Percentiles rank a stretch among this genome's conserved stretches.
Evolutionary conservation across 2,888 invertebrate species (phyloP).

Genomic region (Eledone cirrhosa): DNA sequence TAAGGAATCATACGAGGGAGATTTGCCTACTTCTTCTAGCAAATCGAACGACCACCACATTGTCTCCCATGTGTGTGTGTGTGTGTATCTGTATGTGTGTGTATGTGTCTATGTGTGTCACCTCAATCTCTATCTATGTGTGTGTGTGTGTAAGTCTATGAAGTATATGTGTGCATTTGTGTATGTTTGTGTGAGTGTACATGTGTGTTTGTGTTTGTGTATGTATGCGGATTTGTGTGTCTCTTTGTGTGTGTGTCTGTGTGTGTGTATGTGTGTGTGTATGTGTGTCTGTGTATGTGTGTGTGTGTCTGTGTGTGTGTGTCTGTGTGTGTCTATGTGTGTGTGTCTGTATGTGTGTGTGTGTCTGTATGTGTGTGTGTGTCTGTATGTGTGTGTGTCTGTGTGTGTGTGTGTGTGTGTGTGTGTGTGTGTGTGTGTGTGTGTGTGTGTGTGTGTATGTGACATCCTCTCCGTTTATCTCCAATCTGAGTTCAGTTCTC

Average conservation of each 20-base stretch:
- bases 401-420: slow-evolving; percentile 19
- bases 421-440: neutral
- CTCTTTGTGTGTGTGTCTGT: too few relatives aligned
- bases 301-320: neutral
- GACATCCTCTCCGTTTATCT: too few relatives aligned
- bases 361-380: neutral
- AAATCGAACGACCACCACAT: too few relatives aligned
- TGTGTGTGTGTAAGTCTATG: neutral
- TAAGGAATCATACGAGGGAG: too few relatives aligned
- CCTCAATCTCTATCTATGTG: neutral
- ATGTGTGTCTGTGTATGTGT: neutral
- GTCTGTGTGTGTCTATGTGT: neutral
- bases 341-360: neutral
- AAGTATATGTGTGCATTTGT: neutral
- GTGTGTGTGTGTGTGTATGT: neutral
- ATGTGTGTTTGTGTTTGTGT: neutral
- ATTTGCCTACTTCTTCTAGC: too few relatives aligned
- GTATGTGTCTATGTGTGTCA: neutral
- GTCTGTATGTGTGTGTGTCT: slow-evolving; percentile 18
- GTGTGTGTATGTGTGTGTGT: neutral
- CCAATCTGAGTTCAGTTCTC: too few relatives aligned
- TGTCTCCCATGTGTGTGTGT: neutral
- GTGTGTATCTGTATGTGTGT: neutral
- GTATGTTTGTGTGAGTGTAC: neutral
- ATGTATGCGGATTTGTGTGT: neutral